A percentile compares a stretch with the other conserved stretches of the same genome.
Conservation (phyloP, 2,797 vertebrate genomes). For the Huso huso region DNA sequence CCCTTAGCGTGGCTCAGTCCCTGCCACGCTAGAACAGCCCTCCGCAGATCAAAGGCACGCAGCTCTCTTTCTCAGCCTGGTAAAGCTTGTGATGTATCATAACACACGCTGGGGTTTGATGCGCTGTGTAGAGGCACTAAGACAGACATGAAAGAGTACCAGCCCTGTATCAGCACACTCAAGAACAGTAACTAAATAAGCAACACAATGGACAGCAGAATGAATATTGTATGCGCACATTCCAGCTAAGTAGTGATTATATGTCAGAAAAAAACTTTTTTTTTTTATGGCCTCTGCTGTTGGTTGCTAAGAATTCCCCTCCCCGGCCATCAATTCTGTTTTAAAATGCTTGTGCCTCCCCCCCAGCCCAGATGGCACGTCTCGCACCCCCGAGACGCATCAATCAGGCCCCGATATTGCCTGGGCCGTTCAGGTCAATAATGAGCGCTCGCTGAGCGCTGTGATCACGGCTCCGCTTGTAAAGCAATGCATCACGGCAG, state of each 20-base stretch:
- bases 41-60: too few relatives aligned
- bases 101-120: too few relatives aligned
- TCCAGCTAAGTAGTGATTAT: conserved; percentile 67
- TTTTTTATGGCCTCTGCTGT: conserved; percentile 52
- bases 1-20: too few relatives aligned
- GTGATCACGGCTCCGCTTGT: conserved; percentile 59
- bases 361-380: conserved; percentile 72
- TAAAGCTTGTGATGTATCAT: too few relatives aligned
- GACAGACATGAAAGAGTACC: too few relatives aligned
- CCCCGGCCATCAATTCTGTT: conserved; percentile 60
- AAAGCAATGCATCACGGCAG: conserved; percentile 48
- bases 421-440: conserved; percentile 63
- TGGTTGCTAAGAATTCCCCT: conserved; percentile 64
- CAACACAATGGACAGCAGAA: conserved; percentile 23
- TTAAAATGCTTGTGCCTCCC: conserved; percentile 36
- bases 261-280: conserved; percentile 61
- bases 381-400: conserved; percentile 75
- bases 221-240: conserved; percentile 67
- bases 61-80: too few relatives aligned
- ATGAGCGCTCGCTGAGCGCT: conserved; percentile 65
- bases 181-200: too few relatives aligned
- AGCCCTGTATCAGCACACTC: too few relatives aligned
- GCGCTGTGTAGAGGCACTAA: too few relatives aligned
- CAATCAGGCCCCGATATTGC: conserved; percentile 62
- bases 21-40: too few relatives aligned